Conservation (phyloP, 2,888 invertebrate genomes). For the Drosophila glabriapex region DNA sequence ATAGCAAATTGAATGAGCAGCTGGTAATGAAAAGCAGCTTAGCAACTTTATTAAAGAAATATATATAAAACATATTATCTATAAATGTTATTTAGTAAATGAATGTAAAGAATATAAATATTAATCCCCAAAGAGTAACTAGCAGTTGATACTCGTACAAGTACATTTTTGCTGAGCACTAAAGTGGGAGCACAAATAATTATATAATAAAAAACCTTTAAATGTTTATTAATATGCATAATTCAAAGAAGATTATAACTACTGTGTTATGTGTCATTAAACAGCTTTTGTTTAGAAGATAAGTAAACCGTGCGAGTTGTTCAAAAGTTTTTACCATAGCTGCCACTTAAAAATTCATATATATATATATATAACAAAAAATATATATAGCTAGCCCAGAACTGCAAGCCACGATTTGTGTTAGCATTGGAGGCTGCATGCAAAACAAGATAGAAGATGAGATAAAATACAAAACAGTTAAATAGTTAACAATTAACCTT, state of each 20-base stretch:
- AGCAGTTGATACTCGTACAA: conserved; percentile 28
- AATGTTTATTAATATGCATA: conserved; percentile 38
- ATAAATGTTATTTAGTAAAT: conserved; percentile 46
- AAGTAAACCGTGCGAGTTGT: conserved; percentile 44
- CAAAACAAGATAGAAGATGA: conserved; percentile 43
- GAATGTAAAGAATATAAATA: conserved; percentile 30
- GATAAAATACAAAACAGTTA: background rate
- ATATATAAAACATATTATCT: conserved; percentile 18
- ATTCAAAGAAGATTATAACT: conserved; percentile 30
- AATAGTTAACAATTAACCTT: conserved; percentile 8
- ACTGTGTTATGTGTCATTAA: conserved; percentile 56
- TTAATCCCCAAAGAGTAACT: conserved; percentile 23
- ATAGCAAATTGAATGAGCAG: conserved; percentile 5
- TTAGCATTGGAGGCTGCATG: conserved; percentile 76
- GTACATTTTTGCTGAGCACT: conserved; percentile 68
- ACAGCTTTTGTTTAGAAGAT: conserved; percentile 43
- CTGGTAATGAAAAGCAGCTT: conserved; percentile 35
- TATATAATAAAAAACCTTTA: conserved; percentile 18
- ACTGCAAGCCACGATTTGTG: conserved; percentile 39
- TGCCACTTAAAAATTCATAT: background rate
- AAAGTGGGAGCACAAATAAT: conserved; percentile 32
- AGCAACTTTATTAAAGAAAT: conserved; percentile 19
- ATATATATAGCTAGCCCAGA: background rate
- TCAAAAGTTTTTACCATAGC: conserved; percentile 41
- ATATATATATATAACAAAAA: background rate